Base-by-base conservation (phyloP, 2,797 vertebrate genomes). In the Tenualosa ilisha region DNA sequence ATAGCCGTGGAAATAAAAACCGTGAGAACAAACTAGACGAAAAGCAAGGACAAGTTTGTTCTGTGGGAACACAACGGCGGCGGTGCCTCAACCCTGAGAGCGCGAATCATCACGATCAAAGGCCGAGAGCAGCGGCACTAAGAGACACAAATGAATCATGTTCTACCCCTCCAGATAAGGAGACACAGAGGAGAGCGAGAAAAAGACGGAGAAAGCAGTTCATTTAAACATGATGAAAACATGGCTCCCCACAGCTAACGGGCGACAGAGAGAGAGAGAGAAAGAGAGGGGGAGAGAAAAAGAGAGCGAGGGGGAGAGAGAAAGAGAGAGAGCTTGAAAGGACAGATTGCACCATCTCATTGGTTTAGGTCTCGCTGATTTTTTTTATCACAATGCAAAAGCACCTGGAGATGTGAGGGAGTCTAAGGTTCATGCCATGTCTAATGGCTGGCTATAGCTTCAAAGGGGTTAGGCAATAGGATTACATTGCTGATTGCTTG, bases 211-310 rank as follows among this genome's bases (percentile, higher is more conserved):
- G 17, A 46, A 17, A 46, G 17, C 17, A 2, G 72, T 3, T 79
- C 20, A 79, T 79, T 40, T 79, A 22, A 79, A 79, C 37, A 22
- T 22, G 72, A 79, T 79, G 72, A 79, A 79, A 79, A 79, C 72
- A 79, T 20, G 72, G 37, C 20, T 46, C 17, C 72, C 40, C 40
- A 43, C 15, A 75, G 68, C 72, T 46, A 5, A 40, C 43, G 20
- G 50, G 26, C 43, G 26, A 51, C 51, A 75, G 31, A 75, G 31
- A 75, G 17, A 59, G 17, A n/a, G 20, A 59, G 31, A 43, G 6
- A 79, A 40, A 79, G 37, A 79, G 72, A 46, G 15, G 22, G 72
- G 46, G 37, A 37, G 37, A 22, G 72, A 24, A 6, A 24, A 22
- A 61, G 59, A 63, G 59, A 63, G 59, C 17, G 11, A 72, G 72